Conservation (phyloP, 2,888 invertebrate genomes). For the Malthinus flaveolus region DNA sequence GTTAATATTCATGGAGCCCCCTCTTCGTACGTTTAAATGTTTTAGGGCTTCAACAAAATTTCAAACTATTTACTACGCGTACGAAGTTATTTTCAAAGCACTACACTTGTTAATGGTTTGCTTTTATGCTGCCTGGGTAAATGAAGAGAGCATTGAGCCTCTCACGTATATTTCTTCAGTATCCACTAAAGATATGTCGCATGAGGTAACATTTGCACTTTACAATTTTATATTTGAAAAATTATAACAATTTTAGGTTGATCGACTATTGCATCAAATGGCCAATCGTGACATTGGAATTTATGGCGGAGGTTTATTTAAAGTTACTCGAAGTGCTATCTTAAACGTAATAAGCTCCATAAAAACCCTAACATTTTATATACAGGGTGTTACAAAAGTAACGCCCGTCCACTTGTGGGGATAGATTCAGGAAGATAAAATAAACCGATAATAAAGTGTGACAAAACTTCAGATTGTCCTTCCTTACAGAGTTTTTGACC, state of each 20-base stretch:
- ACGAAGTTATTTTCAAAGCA: constrained; percentile 10
- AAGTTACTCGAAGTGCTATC: constrained; percentile 16
- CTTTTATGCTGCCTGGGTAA: constrained; percentile 24
- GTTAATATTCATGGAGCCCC: not conserved
- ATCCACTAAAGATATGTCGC: constrained; percentile 16
- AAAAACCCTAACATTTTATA: no score
- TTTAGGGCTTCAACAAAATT: constrained; percentile 9
- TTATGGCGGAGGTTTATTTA: constrained; percentile 21
- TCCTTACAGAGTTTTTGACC: no score
- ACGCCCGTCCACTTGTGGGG: no score
- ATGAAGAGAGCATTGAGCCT: constrained; percentile 27
- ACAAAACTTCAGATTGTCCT: no score
- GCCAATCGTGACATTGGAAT: constrained; percentile 14
- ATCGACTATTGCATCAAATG: constrained; percentile 25
- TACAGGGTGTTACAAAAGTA: no score
- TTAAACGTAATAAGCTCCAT: constrained; percentile 24
- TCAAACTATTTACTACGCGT: constrained; percentile 18
- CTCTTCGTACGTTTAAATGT: not conserved
- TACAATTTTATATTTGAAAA: no score
- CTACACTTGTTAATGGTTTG: constrained; percentile 25
- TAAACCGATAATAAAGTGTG: not conserved
- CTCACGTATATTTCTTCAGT: constrained; percentile 15
- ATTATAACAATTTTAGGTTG: constrained; percentile 25
- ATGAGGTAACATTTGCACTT: constrained; percentile 19
- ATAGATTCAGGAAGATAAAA: no score